Base-by-base conservation (phyloP, 2,888 invertebrate species). In the Erpobdella octoculata region DNA sequence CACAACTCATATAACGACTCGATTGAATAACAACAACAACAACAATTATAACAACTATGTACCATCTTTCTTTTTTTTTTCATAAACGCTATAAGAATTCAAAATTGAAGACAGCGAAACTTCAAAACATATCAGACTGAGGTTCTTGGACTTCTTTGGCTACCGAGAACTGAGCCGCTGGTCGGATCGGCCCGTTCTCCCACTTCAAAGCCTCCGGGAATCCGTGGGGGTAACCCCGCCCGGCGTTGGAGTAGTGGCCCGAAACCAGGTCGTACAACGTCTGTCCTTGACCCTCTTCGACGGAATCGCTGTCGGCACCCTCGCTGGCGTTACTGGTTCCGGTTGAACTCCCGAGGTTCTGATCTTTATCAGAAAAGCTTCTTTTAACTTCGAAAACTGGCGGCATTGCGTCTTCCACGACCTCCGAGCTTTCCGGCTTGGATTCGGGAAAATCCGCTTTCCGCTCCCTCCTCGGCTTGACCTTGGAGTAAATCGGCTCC, bases 191-290 rank as follows among this genome's bases (percentile, higher is more conserved):
- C 21, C n/a, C n/a, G 8, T 18, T 33, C 35, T n/a, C 25, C 25
- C 59, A 35, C 35, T n/a, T 31, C 25, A 59, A 35, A 5, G 64
- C 31, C n/a, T 5, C 37, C 33, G 18, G 3, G 41, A 71, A 28
- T 15, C 71, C 71, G 35, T 71, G 71, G 1, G 71, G 71, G 64
- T 71, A 71, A 18, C 71, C 71, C 59, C 67, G 31, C 9, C 67
- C 71, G 25, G 67, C 65, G n/a, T 31, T 25, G 9, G 67, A 67
- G 37, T 67, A 71, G 25, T 71, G 67, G 28, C 53, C 67, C 25
- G 33, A 35, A 21, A 53, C 28, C n/a, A 37, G 37, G 31, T 71
- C 71, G 25, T 58, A 67, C 21, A 58, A 18, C 12, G 33, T 36
- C 31, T 71, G 71, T 21, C 46, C 67, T 4, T 41, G 36, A 8